phyloP scores from a whole-genome alignment of 1,140 invertebrate species.

The Antheraea mylitta region DNA sequence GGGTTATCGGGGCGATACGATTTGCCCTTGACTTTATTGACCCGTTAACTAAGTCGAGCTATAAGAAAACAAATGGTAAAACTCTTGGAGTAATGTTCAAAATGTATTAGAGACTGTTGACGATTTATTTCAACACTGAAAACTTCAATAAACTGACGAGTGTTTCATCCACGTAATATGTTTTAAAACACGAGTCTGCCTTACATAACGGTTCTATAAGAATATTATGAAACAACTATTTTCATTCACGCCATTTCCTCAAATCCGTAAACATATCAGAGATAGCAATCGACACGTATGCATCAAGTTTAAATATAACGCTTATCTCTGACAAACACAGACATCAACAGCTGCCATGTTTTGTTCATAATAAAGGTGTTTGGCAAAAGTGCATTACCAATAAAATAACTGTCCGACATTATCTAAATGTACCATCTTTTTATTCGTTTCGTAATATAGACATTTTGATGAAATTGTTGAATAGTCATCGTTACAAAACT shows the following conservation, averaged over 20 bases:
- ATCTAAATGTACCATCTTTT: conserved; percentile 60
- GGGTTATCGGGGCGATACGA: too few species aligned
- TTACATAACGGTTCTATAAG: background rate
- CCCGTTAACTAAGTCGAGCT: too few species aligned
- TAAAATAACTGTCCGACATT: conserved; percentile 32
- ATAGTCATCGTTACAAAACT: conserved; percentile 23
- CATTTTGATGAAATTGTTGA: conserved; percentile 23
- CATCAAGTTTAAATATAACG: conserved; percentile 9
- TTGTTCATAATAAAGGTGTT: conserved; percentile 60
- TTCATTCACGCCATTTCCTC: conserved; percentile 7
- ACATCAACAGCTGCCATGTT: conserved; percentile 48
- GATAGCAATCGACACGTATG: conserved; percentile 7
- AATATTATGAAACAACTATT: conserved; percentile 3
- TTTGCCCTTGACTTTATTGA: too few species aligned
- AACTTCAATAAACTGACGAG: background rate
- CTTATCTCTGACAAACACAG: conserved; percentile 8
- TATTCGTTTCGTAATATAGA: conserved; percentile 47
- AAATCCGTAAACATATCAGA: conserved; percentile 5
- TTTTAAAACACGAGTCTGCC: background rate
- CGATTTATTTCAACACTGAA: background rate
- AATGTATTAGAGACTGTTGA: too few species aligned
- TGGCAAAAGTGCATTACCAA: conserved; percentile 42
- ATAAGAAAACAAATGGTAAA: background rate
- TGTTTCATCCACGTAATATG: too few species aligned
- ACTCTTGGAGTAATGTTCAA: too few species aligned